Evolutionary conservation across 2,888 invertebrate genomes (phyloP).

Genomic region (Periphyllus acericola): DNA sequence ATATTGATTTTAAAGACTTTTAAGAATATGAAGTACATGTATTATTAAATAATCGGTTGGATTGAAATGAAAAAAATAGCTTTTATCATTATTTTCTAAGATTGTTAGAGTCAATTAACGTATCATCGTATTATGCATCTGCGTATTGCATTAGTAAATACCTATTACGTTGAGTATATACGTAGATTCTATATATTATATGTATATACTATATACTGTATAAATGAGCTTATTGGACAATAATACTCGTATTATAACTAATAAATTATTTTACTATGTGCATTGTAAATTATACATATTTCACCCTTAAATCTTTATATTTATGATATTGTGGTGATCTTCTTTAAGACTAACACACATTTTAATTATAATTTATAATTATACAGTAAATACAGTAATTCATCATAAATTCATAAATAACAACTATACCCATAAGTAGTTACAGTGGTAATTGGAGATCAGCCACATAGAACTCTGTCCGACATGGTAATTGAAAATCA

Average conservation of each 20-base stretch:
- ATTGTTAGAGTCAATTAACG: not conserved
- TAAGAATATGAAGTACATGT: not conserved
- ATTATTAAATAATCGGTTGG: not conserved
- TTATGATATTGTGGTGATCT: not conserved
- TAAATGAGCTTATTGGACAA: not conserved
- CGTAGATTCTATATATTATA: no score
- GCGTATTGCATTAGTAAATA: not conserved
- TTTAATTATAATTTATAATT: not conserved
- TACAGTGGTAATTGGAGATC: constrained; percentile 22
- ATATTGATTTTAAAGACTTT: not conserved
- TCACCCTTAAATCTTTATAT: not conserved
- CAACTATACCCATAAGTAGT: not conserved
- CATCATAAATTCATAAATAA: not conserved
- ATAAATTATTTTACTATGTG: not conserved
- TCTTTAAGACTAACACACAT: not conserved
- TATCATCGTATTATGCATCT: not conserved
- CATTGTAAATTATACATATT: not conserved
- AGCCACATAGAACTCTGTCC: constrained; percentile 3
- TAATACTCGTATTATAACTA: not conserved
- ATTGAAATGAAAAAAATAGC: no score
- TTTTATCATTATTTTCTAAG: not conserved
- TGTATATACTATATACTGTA: not conserved
- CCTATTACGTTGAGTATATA: not conserved
- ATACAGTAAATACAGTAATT: not conserved
- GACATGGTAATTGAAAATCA: constrained; percentile 35